Base-by-base conservation (phyloP, 1,140 invertebrate genomes). In the Macrosteles quadrilineatus region DNA sequence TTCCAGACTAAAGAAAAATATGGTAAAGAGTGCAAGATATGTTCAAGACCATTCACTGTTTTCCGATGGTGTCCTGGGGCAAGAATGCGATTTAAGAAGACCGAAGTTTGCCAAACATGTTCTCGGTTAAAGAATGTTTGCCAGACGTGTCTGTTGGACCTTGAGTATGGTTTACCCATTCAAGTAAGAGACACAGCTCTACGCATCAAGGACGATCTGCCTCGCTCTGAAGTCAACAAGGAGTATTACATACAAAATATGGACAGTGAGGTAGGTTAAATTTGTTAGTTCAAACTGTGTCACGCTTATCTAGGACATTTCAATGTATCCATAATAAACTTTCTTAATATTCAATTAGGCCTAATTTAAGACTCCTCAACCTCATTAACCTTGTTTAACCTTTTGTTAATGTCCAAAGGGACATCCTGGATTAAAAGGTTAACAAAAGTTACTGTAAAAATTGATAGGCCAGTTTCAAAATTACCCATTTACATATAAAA, bases 21-120 rank as follows among this genome's bases (percentile, higher is more conserved):
- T 86, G 98, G 98, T 0, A 97, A 97, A 80, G 98, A 99, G 80
- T 99, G 98, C 80, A 99, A 99, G 83, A 99, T 99, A 70, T 99
- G 98, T 83, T 88, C 91, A 29, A 86, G 98, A 6, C 98, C 98
- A 1, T 99, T 99, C 77, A 99, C 98, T 31, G 96, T 98, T 31
- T 99, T 99, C 79, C 87, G 98, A 27, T 96, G 93, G 93, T 98
- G 97, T 85, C 98, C 98, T 1, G 98, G 98, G 23, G 93, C 96
- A 1, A 86, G 95, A 70, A 99, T 99, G 96, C 90, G 98, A 75
- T 99, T 98, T 79, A 99, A 99, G 81, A 99, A 99, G 79, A 99
- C 98, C 0, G 98, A 99, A 86, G 93, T 99, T 11, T 99, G 98
- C 82, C 98, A 99, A 79, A 99, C 98, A 0, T 99, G 98, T 82